These are phyloP conservation scores for Quiscalus mexicanus DNA, from an alignment of 2,113 vertebrate genomes.

Conservation along the genomic window DNA sequence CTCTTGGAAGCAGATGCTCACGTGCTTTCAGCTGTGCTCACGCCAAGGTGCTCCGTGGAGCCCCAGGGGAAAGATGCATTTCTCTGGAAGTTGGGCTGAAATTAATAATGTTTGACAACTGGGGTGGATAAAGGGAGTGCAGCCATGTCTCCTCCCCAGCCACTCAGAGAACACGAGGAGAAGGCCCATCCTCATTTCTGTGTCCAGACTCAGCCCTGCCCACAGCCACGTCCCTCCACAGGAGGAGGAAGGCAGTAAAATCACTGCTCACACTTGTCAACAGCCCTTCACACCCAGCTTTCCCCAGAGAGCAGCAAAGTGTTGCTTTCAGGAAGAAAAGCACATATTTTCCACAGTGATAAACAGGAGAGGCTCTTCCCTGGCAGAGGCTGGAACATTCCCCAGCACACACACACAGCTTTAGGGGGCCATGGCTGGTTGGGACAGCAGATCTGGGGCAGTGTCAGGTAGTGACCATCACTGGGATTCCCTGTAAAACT, in stretches of 20 bases:
- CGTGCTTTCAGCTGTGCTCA: background rate
- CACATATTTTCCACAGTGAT: background rate
- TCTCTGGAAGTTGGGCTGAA: background rate
- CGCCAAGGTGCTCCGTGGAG: background rate
- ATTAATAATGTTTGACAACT: background rate
- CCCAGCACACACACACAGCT: rapidly evolving
- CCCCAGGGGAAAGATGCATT: background rate
- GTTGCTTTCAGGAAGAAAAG: background rate
- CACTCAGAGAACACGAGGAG: background rate
- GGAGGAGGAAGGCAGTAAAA: background rate
- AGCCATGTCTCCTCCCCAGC: background rate
- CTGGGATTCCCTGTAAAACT: background rate
- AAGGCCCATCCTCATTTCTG: background rate
- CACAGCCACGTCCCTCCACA: background rate
- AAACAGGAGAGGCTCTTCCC: background rate
- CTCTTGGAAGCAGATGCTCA: background rate
- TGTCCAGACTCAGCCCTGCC: background rate
- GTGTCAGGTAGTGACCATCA: background rate
- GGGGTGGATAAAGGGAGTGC: background rate
- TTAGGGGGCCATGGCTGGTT: background rate
- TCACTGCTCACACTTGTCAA: background rate
- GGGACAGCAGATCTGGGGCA: background rate
- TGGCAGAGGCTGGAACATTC: background rate
- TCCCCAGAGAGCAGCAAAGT: background rate
- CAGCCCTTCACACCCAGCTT: background rate